A percentile compares a stretch with the other conserved stretches of the same genome.
Conservation (phyloP, 2,888 invertebrate genomes). For the Unio delphinus region DNA sequence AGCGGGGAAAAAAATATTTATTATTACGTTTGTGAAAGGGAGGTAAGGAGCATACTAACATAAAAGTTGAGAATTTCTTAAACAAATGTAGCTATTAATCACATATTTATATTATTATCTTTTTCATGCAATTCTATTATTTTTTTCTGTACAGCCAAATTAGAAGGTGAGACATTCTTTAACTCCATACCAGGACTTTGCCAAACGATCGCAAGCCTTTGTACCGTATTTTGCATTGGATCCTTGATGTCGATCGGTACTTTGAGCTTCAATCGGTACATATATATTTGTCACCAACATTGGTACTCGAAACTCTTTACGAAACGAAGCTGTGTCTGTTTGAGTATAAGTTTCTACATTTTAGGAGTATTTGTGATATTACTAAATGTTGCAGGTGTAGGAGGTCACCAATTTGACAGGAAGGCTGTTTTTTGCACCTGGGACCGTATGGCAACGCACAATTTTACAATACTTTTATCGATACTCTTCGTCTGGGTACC, state of each 20-base stretch:
- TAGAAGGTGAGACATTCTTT: constrained; percentile 38
- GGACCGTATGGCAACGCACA: constrained; percentile 40
- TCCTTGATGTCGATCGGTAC: constrained; percentile 39
- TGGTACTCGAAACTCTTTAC: constrained; percentile 33
- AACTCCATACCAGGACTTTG: constrained; percentile 24
- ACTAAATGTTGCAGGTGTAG: constrained; percentile 39
- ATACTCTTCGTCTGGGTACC: constrained; percentile 35
- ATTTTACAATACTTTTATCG: constrained; percentile 42
- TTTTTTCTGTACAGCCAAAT: constrained; percentile 27
- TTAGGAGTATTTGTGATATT: constrained; percentile 38
- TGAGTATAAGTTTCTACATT: constrained; percentile 29
- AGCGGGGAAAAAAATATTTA: no score
- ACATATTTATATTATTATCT: no score
- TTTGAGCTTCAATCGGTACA: constrained; percentile 41
- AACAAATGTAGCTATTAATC: no score
- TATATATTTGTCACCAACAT: constrained; percentile 34
- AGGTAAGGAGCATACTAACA: no score
- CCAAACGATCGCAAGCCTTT: constrained; percentile 32
- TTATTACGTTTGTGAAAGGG: no score
- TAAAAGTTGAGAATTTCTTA: no score
- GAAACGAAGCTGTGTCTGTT: constrained; percentile 13
- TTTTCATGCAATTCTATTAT: no score
- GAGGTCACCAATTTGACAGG: constrained; percentile 43
- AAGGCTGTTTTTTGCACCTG: constrained; percentile 47
- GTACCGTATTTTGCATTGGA: constrained; percentile 44